These are phyloP conservation scores for Elgaria multicarinata DNA, from an alignment of 2,113 vertebrate genomes.

Conservation along the genomic window DNA sequence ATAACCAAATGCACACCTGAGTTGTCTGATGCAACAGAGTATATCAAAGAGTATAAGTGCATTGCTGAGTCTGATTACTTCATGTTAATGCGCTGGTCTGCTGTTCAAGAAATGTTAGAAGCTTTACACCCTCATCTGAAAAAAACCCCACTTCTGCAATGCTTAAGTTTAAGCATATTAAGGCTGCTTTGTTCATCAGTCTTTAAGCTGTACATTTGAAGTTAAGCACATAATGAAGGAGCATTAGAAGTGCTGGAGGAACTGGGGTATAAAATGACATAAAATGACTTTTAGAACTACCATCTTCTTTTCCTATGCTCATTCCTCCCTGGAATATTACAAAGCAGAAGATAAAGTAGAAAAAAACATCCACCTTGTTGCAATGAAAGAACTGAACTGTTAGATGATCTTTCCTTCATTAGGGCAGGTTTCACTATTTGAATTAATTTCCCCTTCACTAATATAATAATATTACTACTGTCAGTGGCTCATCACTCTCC, in stretches of 20 bases:
- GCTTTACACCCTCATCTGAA: neutral
- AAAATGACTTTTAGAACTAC: neutral
- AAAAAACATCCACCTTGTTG: neutral
- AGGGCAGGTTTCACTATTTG: neutral
- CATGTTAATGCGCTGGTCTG: neutral
- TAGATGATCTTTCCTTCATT: neutral
- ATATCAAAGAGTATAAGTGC: neutral
- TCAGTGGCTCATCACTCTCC: neutral
- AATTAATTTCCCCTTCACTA: neutral
- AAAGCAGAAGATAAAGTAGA: neutral
- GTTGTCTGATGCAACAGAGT: neutral
- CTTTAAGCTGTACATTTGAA: neutral
- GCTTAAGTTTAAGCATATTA: constrained; percentile 9
- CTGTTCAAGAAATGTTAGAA: constrained; percentile 11
- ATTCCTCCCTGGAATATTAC: neutral
- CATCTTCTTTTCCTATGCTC: neutral
- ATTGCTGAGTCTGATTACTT: neutral
- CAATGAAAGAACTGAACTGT: neutral
- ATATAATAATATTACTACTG: neutral
- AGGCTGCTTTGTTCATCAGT: constrained; percentile 4
- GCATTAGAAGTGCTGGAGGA: neutral
- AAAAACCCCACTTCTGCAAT: neutral
- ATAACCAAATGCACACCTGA: neutral
- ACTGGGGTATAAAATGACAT: neutral
- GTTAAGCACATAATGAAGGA: neutral